Conservation (phyloP, 2,888 invertebrate genomes). For the Tenthredo distinguenda region DNA sequence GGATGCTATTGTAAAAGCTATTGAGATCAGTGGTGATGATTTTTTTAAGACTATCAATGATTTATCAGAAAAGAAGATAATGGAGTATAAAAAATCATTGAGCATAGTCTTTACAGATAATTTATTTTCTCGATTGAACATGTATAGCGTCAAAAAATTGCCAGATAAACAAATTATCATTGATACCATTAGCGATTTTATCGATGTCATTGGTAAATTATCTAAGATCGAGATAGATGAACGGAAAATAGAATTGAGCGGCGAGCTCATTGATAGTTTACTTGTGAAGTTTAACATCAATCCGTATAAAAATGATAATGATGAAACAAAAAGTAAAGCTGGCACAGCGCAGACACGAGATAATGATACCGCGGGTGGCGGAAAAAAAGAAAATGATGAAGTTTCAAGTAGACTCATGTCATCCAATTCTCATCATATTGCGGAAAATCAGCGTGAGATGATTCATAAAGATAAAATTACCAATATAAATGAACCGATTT, state of each 20-base stretch:
- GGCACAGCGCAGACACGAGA: too few species aligned
- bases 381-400: too few species aligned
- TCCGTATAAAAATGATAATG: not conserved
- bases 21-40: not conserved
- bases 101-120: not conserved
- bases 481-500: too few species aligned
- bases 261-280: not conserved
- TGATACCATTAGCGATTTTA: not conserved
- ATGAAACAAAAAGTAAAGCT: not conserved
- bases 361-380: too few species aligned
- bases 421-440: too few species aligned
- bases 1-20: not conserved
- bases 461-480: too few species aligned
- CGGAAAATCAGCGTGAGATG: too few species aligned
- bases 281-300: not conserved
- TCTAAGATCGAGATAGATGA: not conserved
- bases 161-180: conserved; percentile 3
- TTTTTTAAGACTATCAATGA: conserved; percentile 1
- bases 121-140: not conserved
- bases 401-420: too few species aligned
- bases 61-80: not conserved
- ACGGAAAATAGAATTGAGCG: not conserved
- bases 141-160: not conserved
- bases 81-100: not conserved
- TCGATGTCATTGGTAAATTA: not conserved